Conservation (phyloP, 37 sponge, comb jelly and placozoan genomes). For the Diacarnus erythraeanus region DNA sequence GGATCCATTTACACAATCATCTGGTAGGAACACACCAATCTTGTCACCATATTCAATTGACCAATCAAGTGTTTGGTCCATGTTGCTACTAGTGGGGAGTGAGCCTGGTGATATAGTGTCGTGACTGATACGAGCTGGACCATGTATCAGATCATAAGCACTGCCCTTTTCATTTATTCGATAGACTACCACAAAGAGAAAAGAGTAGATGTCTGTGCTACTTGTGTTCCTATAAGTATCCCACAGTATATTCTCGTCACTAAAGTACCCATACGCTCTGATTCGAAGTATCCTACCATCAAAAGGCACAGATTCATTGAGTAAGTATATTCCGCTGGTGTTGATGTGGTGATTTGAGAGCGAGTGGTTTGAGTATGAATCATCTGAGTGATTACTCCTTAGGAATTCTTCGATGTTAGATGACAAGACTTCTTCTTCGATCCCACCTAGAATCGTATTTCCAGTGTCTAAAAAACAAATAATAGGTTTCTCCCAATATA, state of each 20-base stretch:
- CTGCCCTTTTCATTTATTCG: not conserved
- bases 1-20: not conserved
- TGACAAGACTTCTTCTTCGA: no score
- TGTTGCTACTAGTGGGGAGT: not conserved
- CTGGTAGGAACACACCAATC: not conserved
- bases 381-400: no score
- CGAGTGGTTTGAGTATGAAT: no score
- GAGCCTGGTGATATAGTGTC: not conserved
- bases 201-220: not conserved
- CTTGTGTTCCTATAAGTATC: not conserved
- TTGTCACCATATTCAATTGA: not conserved
- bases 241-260: not conserved
- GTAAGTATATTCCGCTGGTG: not conserved
- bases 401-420: no score
- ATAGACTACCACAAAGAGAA: not conserved
- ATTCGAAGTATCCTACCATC: not conserved
- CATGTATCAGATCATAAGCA: not conserved
- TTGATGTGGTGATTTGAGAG: not conserved
- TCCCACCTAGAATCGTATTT: no score
- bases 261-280: not conserved
- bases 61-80: not conserved
- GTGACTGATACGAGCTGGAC: not conserved
- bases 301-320: not conserved
- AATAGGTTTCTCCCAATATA: no score
- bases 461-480: no score